Evolutionary conservation across 1,140 invertebrate genomes (phyloP).

Genomic region (Archivesica marissinica): DNA sequence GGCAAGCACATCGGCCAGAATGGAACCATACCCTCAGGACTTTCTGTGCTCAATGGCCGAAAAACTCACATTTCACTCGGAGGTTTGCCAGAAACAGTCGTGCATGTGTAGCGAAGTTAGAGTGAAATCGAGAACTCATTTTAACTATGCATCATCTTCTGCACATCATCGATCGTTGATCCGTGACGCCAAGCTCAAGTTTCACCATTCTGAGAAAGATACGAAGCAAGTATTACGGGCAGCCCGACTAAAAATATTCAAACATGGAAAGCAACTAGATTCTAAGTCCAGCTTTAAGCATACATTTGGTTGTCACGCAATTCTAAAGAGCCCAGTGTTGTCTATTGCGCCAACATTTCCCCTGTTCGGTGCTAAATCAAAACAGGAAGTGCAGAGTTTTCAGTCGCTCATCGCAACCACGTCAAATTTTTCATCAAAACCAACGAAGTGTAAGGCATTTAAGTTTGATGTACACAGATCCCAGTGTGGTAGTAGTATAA

Average conservation of each 20-base stretch:
- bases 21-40: conserved; percentile 73
- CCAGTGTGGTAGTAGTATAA: conserved; percentile 14
- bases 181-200: conserved; percentile 74
- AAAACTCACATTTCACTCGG: conserved; percentile 68
- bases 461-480: conserved; percentile 4
- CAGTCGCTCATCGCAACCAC: conserved; percentile 1
- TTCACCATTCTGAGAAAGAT: conserved; percentile 77
- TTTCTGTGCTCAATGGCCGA: conserved; percentile 70
- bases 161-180: conserved; percentile 66
- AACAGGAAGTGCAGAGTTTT: conserved; percentile 44
- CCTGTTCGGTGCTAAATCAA: conserved; percentile 65
- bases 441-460: neutral
- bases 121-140: conserved; percentile 56
- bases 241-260: conserved; percentile 70
- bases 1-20: conserved; percentile 26
- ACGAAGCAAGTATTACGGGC: conserved; percentile 73
- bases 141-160: conserved; percentile 70
- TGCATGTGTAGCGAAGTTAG: conserved; percentile 68
- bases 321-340: neutral
- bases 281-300: neutral
- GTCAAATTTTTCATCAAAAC: neutral
- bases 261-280: conserved; percentile 50
- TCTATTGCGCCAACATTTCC: conserved; percentile 32
- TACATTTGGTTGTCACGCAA: conserved; percentile 2
- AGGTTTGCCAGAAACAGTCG: conserved; percentile 68